Conservation (phyloP, 2,888 invertebrate genomes). For the Chymomyza amoena region DNA sequence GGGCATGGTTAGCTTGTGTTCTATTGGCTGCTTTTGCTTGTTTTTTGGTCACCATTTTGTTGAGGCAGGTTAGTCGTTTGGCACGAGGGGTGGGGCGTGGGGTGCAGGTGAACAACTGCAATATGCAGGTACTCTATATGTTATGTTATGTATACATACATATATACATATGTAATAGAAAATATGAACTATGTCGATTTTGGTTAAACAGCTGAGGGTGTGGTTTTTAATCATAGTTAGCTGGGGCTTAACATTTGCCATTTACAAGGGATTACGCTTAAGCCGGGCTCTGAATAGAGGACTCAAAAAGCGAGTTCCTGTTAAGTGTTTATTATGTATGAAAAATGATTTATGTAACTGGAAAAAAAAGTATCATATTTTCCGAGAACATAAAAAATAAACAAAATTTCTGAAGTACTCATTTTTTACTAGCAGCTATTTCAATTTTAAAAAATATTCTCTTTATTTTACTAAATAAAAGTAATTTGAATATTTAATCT, state of each 20-base stretch:
- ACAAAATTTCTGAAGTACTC: too few relatives aligned
- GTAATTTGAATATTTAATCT: too few relatives aligned
- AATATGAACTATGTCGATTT: not conserved
- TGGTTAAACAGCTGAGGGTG: not conserved
- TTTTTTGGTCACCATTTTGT: slow-evolving; percentile 32
- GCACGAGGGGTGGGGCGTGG: not conserved
- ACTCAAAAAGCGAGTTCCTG: too few relatives aligned
- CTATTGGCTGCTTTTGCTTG: slow-evolving; percentile 65
- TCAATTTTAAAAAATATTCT: too few relatives aligned
- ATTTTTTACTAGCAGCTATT: too few relatives aligned
- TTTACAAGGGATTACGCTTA: not conserved
- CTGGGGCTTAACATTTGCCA: not conserved
- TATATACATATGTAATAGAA: not conserved
- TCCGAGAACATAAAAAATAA: too few relatives aligned
- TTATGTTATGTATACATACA: not conserved
- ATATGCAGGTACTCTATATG: not conserved
- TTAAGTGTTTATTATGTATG: too few relatives aligned
- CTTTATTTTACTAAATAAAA: too few relatives aligned
- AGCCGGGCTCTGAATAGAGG: not conserved
- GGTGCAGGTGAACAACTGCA: not conserved
- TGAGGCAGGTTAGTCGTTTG: slow-evolving; percentile 49
- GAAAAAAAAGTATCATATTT: too few relatives aligned
- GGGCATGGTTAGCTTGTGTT: slow-evolving; percentile 53
- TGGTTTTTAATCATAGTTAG: not conserved
- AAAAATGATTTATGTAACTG: too few relatives aligned